Percentiles rank a stretch among this genome's conserved stretches.
Conservation (phyloP, 2,797 vertebrate genomes). For the Garrulus glandarius region DNA sequence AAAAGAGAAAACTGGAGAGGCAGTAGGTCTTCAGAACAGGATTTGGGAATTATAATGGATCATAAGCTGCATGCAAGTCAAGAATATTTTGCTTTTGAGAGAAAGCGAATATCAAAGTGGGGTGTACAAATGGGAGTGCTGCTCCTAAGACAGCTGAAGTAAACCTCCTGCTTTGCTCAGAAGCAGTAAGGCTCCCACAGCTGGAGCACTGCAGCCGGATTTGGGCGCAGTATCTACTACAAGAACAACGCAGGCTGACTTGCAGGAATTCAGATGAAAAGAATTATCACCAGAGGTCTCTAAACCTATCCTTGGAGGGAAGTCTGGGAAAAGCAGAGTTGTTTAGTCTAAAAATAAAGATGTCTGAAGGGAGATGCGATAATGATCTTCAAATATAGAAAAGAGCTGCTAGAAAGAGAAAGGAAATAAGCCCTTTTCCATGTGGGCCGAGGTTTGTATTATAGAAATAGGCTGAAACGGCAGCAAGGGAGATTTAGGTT, state of each 20-base stretch:
- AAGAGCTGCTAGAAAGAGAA: conserved; percentile 8
- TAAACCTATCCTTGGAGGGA: background rate
- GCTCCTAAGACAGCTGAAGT: background rate
- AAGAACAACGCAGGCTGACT: background rate
- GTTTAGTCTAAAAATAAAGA: conserved; percentile 52
- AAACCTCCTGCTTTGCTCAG: background rate
- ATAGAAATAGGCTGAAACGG: background rate
- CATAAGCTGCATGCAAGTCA: background rate
- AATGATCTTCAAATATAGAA: background rate
- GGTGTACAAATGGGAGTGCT: background rate
- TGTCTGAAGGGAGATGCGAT: background rate
- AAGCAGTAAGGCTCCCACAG: background rate
- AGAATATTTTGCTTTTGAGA: background rate
- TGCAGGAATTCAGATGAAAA: conserved; percentile 36
- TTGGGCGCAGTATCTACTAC: background rate
- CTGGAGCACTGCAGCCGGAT: background rate
- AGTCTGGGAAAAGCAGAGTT: background rate
- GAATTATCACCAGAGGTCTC: conserved; percentile 23
- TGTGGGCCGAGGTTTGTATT: background rate
- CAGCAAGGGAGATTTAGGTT: background rate
- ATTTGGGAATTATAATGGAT: background rate
- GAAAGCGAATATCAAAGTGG: background rate
- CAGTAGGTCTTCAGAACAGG: background rate
- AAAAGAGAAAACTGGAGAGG: background rate
- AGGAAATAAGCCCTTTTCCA: background rate